Base-by-base conservation (phyloP, 2,113 vertebrate genomes). In the Lophura nycthemera region DNA sequence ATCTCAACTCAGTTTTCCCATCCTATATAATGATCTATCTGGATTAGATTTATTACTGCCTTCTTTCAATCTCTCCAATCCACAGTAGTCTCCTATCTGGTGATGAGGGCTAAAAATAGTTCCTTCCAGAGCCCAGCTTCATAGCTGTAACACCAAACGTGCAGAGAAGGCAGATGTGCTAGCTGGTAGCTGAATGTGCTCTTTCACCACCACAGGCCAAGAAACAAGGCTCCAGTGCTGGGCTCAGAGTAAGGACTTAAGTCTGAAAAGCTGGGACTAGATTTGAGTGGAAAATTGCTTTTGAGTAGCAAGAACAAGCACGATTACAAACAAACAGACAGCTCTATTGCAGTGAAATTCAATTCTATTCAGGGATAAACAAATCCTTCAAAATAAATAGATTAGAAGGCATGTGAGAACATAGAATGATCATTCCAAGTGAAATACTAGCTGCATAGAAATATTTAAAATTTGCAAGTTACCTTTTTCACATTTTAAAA, bases 101-200 rank as follows among this genome's bases (percentile, higher is more conserved):
- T 86, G 85, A 78, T 25, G 27, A 57, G 19, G 32, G 22, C 32
- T 96, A 91, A 92, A 93, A 93, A 89, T 93, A 94, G 48, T 67
- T 91, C 25, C 22, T 80, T 90, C 57, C 59, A 16, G 15, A 78
- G 57, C 48, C 54, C 45, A 78, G 76, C 30, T 81, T 79, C 81
- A 52, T 38, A 78, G 78, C 61, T 86, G 34, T 60, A 88, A 69
- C 40, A 86, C 57, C 80, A 88, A 92, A 43, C 76, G 91, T 42
- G 83, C 65, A 86, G 80, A 92, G 61, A 78, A 83, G 66, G 65
- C 85, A 96, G 91, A 91, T 93, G 73, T 75, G 66, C 40, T 86
- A 20, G 40, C 2, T 81, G 48, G 57, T 86, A 94, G 85, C 36
- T 90, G 57, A 87, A 73, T 86, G 45, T 66, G 74, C 52, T 72